Conservation (phyloP, 2,888 invertebrate species). For the Caenorhabditis afra region DNA sequence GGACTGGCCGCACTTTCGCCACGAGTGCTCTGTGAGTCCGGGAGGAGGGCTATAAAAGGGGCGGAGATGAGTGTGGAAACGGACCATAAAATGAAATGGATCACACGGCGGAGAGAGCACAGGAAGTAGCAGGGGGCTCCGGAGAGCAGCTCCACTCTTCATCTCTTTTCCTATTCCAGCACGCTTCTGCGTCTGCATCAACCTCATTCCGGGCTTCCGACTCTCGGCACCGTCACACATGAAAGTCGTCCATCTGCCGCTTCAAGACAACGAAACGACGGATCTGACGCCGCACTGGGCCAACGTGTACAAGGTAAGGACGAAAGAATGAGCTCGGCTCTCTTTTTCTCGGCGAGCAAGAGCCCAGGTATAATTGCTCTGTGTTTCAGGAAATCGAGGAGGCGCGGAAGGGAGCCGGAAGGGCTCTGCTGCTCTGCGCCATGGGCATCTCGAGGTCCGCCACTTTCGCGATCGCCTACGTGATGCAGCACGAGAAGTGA, state of each 20-base stretch:
- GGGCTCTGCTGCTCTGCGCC: constrained; percentile 72
- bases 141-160: too few relatives aligned
- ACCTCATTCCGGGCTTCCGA: constrained; percentile 72
- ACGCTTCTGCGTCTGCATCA: constrained; percentile 70
- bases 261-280: constrained; percentile 71
- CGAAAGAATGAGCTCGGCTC: not conserved
- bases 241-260: constrained; percentile 69
- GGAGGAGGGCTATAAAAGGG: constrained; percentile 23
- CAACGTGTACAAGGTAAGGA: constrained; percentile 68
- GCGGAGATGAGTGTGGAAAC: constrained; percentile 9
- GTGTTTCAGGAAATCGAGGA: constrained; percentile 68
- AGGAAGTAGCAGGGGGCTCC: not conserved
- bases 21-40: constrained; percentile 67
- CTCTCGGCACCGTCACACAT: constrained; percentile 67
- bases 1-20: constrained; percentile 70
- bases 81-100: constrained; percentile 29
- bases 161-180: constrained; percentile 55
- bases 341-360: not conserved
- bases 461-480: constrained; percentile 74
- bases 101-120: not conserved
- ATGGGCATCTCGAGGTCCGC: constrained; percentile 75
- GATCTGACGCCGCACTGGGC: constrained; percentile 70
- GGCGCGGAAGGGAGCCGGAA: constrained; percentile 69
- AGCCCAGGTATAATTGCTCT: constrained; percentile 9
- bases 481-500: constrained; percentile 71